Evolutionary conservation across 1,140 invertebrate species (phyloP).

Genomic region (Metopolophium dirhodum): DNA sequence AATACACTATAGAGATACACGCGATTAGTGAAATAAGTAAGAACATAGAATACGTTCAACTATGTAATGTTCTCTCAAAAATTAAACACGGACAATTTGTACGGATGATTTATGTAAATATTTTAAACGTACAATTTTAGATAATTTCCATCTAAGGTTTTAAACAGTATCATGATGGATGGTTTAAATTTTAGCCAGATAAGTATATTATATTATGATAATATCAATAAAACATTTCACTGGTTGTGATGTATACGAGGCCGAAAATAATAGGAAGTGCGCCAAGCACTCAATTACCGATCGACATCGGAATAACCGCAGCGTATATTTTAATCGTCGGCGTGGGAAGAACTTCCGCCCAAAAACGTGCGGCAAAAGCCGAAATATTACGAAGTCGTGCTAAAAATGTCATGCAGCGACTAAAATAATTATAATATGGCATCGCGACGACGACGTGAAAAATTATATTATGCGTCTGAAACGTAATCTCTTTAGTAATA

Average conservation of each 20-base stretch:
- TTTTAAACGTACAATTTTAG: not conserved
- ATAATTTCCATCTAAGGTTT: not conserved
- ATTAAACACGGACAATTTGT: not conserved
- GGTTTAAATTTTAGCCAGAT: not conserved
- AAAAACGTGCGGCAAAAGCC: not conserved
- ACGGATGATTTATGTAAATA: not conserved
- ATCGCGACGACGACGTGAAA: not conserved
- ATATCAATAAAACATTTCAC: not conserved
- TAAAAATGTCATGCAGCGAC: not conserved
- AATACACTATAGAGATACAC: not conserved
- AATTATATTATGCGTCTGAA: not conserved
- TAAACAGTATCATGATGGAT: not conserved
- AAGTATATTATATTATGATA: not conserved
- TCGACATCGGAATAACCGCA: not conserved
- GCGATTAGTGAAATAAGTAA: not conserved
- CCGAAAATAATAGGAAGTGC: not conserved
- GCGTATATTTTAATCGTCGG: not conserved
- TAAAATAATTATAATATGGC: not conserved
- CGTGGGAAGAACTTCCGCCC: not conserved
- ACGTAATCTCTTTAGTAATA: constrained; percentile 13
- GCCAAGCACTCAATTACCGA: not conserved
- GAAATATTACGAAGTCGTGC: not conserved
- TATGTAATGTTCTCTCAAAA: not conserved
- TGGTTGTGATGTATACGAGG: not conserved
- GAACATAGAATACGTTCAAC: not conserved